phyloP scores from a whole-genome alignment of 1,140 invertebrate genomes.

The Rhyacophila brunnea region DNA sequence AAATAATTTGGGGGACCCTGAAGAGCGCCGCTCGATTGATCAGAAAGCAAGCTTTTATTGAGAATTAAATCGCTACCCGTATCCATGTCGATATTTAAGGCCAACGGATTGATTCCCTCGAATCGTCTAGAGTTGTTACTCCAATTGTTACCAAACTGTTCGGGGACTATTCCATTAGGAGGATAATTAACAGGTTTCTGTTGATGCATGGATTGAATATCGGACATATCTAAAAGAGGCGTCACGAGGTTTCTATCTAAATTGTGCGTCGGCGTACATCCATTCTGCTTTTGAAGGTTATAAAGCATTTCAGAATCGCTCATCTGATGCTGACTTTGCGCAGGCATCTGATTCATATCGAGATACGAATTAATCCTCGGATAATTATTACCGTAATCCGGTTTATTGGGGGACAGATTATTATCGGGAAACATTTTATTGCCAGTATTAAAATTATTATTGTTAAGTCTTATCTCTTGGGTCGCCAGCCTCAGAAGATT shows the following conservation, averaged over 20 bases:
- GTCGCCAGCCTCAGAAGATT: conserved; percentile 49
- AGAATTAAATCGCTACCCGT: conserved; percentile 17
- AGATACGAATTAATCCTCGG: conserved; percentile 4
- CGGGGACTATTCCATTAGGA: conserved; percentile 7
- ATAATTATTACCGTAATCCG: background rate
- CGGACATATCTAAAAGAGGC: conserved; percentile 26
- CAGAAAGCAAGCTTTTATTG: conserved; percentile 1
- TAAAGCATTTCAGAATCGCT: conserved; percentile 4
- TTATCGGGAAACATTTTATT: conserved; percentile 7
- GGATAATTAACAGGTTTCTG: conserved; percentile 10
- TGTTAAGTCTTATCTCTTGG: conserved; percentile 45
- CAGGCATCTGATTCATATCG: conserved; percentile 7
- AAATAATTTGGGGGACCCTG: conserved; percentile 11
- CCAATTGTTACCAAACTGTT: conserved; percentile 13
- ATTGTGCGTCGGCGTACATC: background rate
- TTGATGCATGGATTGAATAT: conserved; percentile 7
- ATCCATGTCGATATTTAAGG: conserved; percentile 27
- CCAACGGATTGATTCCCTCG: conserved; percentile 6
- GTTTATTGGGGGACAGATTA: conserved; percentile 9
- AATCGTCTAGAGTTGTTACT: conserved; percentile 2
- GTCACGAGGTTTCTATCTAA: conserved; percentile 20
- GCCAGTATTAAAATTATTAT: conserved; percentile 13
- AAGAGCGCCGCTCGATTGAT: background rate
- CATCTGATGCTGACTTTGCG: conserved; percentile 3
- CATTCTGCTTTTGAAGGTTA: background rate